These are phyloP conservation scores for Pristiophorus japonicus DNA, from an alignment of 2,113 vertebrate genomes.

Conservation along the genomic window DNA sequence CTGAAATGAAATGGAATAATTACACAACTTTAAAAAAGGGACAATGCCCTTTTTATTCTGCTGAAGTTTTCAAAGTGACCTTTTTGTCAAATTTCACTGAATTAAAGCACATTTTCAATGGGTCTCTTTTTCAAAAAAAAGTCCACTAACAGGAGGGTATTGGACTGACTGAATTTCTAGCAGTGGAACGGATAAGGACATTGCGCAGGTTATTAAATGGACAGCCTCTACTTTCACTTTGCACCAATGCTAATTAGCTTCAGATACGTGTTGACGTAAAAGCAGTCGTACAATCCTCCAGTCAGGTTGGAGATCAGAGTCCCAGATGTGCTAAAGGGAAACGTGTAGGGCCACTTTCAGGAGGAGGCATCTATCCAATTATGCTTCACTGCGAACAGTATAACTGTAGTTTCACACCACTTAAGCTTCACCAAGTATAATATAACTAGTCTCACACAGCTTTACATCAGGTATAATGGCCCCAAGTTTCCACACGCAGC, in stretches of 20 bases:
- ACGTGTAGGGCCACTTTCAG: background rate
- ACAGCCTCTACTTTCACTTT: background rate
- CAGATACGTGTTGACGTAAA: background rate
- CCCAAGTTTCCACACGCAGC: too few species aligned
- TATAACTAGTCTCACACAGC: background rate
- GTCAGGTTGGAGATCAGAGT: background rate
- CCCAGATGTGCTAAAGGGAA: background rate
- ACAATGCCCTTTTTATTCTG: slow-evolving; percentile 7
- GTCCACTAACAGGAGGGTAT: background rate
- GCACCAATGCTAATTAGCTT: background rate
- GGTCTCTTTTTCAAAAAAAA: background rate
- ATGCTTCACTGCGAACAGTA: background rate
- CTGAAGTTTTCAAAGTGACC: background rate
- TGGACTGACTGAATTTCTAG: background rate
- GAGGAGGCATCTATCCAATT: background rate
- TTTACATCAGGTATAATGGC: background rate
- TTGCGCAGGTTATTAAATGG: background rate
- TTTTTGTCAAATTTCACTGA: background rate
- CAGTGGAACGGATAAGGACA: background rate
- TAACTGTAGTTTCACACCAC: background rate
- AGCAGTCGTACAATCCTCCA: background rate
- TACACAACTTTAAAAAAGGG: background rate
- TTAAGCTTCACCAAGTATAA: background rate
- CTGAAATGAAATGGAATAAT: background rate
- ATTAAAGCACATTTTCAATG: background rate